phyloP scores from a whole-genome alignment of 1,140 invertebrate species.

The Zaprionus lachaisei region DNA sequence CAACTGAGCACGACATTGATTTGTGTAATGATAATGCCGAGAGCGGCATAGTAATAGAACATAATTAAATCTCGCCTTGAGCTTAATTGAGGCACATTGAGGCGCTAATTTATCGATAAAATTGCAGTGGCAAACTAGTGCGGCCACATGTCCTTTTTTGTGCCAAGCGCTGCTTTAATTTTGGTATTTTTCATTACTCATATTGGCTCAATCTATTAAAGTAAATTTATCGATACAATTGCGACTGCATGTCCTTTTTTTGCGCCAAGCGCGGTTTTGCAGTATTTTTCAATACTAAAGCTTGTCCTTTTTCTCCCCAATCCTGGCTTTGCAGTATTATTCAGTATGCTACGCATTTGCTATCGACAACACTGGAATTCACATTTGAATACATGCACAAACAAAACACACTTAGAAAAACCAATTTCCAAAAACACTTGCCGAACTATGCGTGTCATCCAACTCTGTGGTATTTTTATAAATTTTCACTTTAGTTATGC shows the following conservation, averaged over 20 bases:
- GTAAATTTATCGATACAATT: background rate
- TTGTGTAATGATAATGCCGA: too few species aligned
- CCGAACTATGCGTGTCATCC: background rate
- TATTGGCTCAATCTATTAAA: background rate
- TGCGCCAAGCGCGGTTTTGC: background rate
- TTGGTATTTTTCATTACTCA: too few species aligned
- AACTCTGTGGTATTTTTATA: background rate
- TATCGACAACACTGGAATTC: background rate
- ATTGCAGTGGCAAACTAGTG: background rate
- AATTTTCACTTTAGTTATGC: conserved; percentile 6
- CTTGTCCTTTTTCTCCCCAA: background rate
- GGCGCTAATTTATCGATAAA: background rate
- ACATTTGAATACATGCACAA: background rate
- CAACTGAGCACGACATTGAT: too few species aligned
- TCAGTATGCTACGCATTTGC: background rate
- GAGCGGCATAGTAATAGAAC: too few species aligned
- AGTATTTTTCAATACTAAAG: background rate
- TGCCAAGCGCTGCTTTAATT: background rate
- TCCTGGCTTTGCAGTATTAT: background rate
- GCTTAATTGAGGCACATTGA: background rate
- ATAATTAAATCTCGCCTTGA: too few species aligned
- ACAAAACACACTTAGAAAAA: background rate
- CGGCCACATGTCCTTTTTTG: background rate
- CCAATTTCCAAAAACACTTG: background rate
- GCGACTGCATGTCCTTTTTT: background rate